A percentile compares a stretch with the other conserved stretches of the same genome.
Conservation (phyloP, 1,140 invertebrate genomes). For the Elysia chlorotica region DNA sequence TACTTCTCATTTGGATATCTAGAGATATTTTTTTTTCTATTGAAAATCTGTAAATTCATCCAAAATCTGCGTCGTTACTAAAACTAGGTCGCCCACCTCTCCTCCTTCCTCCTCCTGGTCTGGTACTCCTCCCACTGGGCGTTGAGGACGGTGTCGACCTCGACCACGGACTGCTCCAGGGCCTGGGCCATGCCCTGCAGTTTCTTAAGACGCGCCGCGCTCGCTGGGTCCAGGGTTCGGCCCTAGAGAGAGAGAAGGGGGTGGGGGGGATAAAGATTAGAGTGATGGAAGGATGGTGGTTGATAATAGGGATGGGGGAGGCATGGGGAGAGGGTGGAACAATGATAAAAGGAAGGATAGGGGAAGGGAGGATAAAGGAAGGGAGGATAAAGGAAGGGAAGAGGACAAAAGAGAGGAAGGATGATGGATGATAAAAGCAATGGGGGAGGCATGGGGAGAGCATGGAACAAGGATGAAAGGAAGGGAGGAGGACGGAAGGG, state of each 20-base stretch:
- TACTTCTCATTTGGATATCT: too few species aligned
- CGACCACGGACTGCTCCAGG: constrained; percentile 53
- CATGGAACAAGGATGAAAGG: too few species aligned
- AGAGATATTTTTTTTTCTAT: too few species aligned
- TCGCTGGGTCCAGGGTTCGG: constrained; percentile 56
- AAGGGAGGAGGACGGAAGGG: too few species aligned
- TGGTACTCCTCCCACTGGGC: constrained; percentile 58
- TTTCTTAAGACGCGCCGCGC: constrained; percentile 48
- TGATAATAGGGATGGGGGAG: neutral
- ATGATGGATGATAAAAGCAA: neutral
- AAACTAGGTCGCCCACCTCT: constrained; percentile 4
- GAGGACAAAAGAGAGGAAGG: neutral
- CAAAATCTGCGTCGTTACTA: too few species aligned
- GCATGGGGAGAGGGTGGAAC: neutral
- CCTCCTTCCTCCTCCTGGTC: constrained; percentile 35
- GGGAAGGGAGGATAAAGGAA: neutral
- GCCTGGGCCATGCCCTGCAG: constrained; percentile 52
- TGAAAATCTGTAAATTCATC: too few species aligned
- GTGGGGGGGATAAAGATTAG: neutral
- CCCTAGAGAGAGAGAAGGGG: too few species aligned
- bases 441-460: too few species aligned
- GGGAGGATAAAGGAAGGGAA: too few species aligned
- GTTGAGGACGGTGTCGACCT: constrained; percentile 57
- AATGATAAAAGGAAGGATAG: neutral
- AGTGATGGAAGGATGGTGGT: neutral